Percentiles rank a stretch among this genome's conserved stretches.
Conservation (phyloP, 2,113 vertebrate species). For the Zingel zingel region DNA sequence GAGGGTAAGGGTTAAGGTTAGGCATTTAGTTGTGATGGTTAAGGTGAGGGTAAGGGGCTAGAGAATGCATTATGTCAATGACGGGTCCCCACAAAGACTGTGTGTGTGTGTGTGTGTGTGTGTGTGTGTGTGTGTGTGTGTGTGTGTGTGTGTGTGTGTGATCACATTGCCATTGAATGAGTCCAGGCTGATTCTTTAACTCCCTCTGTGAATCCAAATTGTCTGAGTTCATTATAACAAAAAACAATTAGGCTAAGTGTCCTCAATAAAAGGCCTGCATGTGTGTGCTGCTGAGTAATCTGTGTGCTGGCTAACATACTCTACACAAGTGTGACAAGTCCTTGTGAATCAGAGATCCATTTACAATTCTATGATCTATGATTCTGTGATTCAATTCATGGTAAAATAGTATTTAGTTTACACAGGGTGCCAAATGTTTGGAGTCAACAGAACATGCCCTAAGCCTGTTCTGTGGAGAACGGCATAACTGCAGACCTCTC, state of each 20-base stretch:
- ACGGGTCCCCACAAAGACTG: too few species aligned
- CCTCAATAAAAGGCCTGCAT: neutral
- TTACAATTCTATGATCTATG: slow-evolving; percentile 37
- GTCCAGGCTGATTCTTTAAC: neutral
- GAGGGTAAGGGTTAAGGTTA: too few species aligned
- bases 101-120: neutral
- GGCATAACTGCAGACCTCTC: neutral
- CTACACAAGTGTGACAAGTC: slow-evolving; percentile 5
- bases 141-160: neutral
- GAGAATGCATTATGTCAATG: too few species aligned
- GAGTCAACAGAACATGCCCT: neutral
- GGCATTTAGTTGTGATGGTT: too few species aligned
- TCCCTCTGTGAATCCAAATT: neutral
- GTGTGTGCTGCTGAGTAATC: neutral
- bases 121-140: slow-evolving; percentile 4
- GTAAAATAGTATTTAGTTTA: neutral
- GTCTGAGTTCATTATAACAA: neutral
- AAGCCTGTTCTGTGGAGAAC: neutral
- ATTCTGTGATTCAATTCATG: too few species aligned
- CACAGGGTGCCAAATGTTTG: neutral
- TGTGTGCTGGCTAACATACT: neutral
- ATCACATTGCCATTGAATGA: slow-evolving; percentile 23
- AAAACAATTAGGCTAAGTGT: neutral
- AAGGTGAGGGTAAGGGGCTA: too few species aligned
- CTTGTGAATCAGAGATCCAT: slow-evolving; percentile 48